Base-by-base conservation (phyloP, 2,113 vertebrate species). In the Raja brachyura region DNA sequence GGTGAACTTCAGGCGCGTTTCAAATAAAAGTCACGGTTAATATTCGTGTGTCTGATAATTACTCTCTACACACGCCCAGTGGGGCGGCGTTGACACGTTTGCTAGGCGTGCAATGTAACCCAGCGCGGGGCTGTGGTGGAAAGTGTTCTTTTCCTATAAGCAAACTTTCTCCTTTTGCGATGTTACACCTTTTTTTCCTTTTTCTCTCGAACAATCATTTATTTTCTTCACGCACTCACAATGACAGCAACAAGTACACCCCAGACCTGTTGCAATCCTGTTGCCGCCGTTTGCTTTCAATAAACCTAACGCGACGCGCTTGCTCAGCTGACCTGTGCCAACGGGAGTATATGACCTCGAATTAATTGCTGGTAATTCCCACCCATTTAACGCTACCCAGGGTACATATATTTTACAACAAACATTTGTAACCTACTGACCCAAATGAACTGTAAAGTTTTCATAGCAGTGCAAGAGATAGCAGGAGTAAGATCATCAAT, bases 331-430 rank as follows among this genome's bases (percentile, higher is more conserved):
- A 92, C 68, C 90, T 92, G 68, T 28, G 70, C 90, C 90, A 70
- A 92, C 90, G 20, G 59, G 83, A 88, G 59, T 25, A 28, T 68
- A 54, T 74, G 90, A 92, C 90, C 90, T 92, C 90, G 66, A 54
- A 54, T 73, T 73, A 92, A 73, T 92, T 92, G 88, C 33, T 73
- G 66, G 66, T 74, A 73, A 73, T 68, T 73, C 73, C 90, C 68
- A 92, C 33, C 33, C 48, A 73, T 92, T 92, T 92, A 92, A 92
- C 68, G 83, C 83, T 88, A n/a, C n/a, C 90, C 66, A 48, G 66
- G 88, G 63, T 73, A 73, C 90, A 73, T 25, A 73, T 92, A 48
- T 92, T 92, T 73, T 70, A 73, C 33, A 92, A 92, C 39, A 92
- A 92, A 73, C 90, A 92, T 92, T 14, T 54, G 66, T 74, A 70